Evolutionary conservation across 1,140 invertebrate genomes (phyloP).

Genomic region (Trichogramma pretiosum): DNA sequence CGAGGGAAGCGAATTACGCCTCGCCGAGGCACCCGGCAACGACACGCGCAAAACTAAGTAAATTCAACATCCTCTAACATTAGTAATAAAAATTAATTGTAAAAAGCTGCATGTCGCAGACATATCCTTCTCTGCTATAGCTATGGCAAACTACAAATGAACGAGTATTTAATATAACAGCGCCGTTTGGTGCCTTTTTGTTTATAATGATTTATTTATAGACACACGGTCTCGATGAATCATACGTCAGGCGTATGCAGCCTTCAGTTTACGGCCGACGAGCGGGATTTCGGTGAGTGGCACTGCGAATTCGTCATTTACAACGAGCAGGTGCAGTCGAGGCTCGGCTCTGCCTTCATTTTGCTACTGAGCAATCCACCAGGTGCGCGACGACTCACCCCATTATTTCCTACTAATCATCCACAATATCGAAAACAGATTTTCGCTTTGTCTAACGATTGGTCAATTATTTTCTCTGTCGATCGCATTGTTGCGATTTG

Average conservation of each 20-base stretch:
- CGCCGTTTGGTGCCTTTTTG: no score
- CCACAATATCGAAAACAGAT: neutral
- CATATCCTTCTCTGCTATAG: no score
- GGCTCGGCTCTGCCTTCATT: slow-evolving; percentile 32
- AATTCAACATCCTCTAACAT: no score
- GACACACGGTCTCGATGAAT: slow-evolving; percentile 35
- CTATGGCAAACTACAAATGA: no score
- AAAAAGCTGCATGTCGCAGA: neutral
- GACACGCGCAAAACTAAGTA: slow-evolving; percentile 11
- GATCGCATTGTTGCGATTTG: no score
- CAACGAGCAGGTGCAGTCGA: slow-evolving; percentile 20
- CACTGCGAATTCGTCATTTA: slow-evolving; percentile 32
- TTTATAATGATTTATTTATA: slow-evolving; percentile 21
- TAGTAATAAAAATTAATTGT: no score
- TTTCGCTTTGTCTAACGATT: no score
- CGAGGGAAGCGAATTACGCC: slow-evolving; percentile 1
- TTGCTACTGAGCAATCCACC: slow-evolving; percentile 29
- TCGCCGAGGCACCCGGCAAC: neutral
- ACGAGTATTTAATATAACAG: no score
- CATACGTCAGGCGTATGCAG: slow-evolving; percentile 34
- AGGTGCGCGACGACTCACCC: slow-evolving; percentile 22
- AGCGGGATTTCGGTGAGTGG: slow-evolving; percentile 39
- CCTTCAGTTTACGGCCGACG: slow-evolving; percentile 32
- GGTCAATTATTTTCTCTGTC: no score
- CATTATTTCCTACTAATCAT: neutral